phyloP scores from a whole-genome alignment of 64 coral and sea anemone species.

The Pocillopora verrucosa region DNA sequence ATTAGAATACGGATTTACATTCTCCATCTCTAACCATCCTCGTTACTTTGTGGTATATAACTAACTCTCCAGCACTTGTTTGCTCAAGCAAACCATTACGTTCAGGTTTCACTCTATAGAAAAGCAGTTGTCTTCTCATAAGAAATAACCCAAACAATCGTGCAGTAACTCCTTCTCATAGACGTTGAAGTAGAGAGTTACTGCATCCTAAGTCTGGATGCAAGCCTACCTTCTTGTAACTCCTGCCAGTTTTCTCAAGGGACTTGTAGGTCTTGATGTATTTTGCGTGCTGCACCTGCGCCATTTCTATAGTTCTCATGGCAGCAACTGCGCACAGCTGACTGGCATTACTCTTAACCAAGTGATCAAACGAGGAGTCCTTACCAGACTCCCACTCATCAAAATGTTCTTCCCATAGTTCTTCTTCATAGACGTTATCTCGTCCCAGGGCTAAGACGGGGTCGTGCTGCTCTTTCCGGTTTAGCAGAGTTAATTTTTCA shows the following conservation, averaged over 20 bases:
- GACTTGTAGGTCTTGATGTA: conserved; percentile 46
- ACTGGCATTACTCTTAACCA: conserved; percentile 46
- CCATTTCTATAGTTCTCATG: conserved; percentile 52
- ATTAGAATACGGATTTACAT: no score
- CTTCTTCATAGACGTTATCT: conserved; percentile 50
- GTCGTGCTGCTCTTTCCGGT: conserved; percentile 10
- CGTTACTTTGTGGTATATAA: no score
- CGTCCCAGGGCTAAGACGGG: conserved; percentile 51
- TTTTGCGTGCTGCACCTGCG: conserved; percentile 44
- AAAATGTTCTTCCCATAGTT: conserved; percentile 59
- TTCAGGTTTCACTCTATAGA: neutral
- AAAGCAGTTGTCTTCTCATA: neutral
- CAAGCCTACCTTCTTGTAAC: conserved; percentile 38
- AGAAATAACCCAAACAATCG: no score
- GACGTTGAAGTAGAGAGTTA: no score
- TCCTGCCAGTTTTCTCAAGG: conserved; percentile 51
- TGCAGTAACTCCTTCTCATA: no score
- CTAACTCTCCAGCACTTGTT: no score
- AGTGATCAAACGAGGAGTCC: conserved; percentile 46
- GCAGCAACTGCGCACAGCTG: conserved; percentile 57
- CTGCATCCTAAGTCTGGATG: no score
- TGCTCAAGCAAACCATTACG: no score
- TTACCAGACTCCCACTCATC: conserved; percentile 33
- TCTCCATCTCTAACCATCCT: no score
- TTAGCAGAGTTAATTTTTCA: conserved; percentile 52